Percentiles rank a stretch among this genome's conserved stretches.
Conservation (phyloP, 2,888 invertebrate genomes). For the Falcaria lacertinaria region DNA sequence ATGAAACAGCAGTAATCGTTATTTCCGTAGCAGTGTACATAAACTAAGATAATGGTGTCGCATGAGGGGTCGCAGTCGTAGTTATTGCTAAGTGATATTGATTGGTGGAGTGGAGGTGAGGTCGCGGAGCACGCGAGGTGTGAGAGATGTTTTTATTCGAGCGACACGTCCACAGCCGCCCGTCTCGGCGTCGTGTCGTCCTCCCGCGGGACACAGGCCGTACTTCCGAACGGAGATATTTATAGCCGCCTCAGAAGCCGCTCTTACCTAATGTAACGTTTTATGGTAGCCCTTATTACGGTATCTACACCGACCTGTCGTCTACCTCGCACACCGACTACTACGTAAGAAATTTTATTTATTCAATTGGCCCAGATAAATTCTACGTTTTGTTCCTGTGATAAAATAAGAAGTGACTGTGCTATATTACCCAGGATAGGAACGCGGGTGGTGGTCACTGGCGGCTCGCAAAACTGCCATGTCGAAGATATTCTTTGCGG, state of each 20-base stretch:
- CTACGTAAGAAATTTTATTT: conserved; percentile 49
- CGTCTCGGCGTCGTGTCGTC: conserved; percentile 62
- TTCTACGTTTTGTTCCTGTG: conserved; percentile 26
- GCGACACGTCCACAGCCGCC: conserved; percentile 69
- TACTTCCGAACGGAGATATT: conserved; percentile 78
- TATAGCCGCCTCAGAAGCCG: conserved; percentile 78
- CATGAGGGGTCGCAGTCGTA: conserved; percentile 41
- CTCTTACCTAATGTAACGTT: conserved; percentile 78
- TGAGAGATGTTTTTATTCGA: conserved; percentile 72
- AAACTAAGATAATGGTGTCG: conserved; percentile 49
- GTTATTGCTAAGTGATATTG: conserved; percentile 72
- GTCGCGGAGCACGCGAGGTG: conserved; percentile 47
- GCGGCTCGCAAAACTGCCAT: conserved; percentile 60
- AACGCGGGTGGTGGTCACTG: conserved; percentile 45
- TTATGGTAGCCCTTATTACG: conserved; percentile 79
- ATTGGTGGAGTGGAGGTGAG: conserved; percentile 47
- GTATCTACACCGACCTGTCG: conserved; percentile 56
- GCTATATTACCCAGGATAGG: conserved; percentile 15
- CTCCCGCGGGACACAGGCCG: conserved; percentile 75
- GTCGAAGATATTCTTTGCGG: conserved; percentile 73
- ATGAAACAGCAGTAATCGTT: conserved; percentile 34
- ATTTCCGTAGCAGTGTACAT: conserved; percentile 38
- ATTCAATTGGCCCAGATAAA: conserved; percentile 48
- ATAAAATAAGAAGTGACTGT: conserved; percentile 29
- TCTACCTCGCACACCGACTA: conserved; percentile 37